phyloP scores from a whole-genome alignment of 2,113 vertebrate genomes.

The Pachycephala philippinensis region DNA sequence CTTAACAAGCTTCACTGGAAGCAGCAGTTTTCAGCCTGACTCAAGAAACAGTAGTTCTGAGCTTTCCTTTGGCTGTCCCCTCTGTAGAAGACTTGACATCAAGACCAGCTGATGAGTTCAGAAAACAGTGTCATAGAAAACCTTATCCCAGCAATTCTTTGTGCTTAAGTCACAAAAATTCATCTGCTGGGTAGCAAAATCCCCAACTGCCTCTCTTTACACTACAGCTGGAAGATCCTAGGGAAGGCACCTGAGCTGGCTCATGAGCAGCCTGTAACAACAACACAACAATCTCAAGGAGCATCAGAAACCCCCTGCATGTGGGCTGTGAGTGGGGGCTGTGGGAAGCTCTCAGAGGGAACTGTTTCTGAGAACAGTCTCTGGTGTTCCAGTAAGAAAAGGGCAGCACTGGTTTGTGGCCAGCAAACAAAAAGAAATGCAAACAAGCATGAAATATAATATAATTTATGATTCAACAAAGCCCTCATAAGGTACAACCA shows the following conservation, averaged over 20 bases:
- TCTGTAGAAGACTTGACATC: not conserved
- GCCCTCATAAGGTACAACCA: not conserved
- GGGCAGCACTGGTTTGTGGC: not conserved
- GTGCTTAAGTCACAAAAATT: not conserved
- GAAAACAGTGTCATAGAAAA: not conserved
- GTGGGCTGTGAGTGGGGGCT: rapidly evolving
- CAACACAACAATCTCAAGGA: rapidly evolving
- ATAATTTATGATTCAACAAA: not conserved
- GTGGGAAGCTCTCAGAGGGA: not conserved
- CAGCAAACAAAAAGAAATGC: not conserved
- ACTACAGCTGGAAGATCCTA: not conserved
- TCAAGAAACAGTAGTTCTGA: not conserved
- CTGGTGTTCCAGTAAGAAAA: not conserved
- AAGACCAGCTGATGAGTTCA: not conserved
- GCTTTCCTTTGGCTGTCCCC: not conserved
- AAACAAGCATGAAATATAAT: not conserved
- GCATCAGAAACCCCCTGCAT: not conserved
- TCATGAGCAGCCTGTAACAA: not conserved
- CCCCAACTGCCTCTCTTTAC: not conserved
- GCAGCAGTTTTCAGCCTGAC: not conserved
- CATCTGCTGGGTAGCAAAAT: not conserved
- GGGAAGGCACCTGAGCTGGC: not conserved
- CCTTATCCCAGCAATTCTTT: not conserved
- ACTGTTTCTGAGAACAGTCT: not conserved
- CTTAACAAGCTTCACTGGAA: not conserved